Percentiles rank a stretch among this genome's conserved stretches.
Conservation (phyloP, 2,888 invertebrate species). For the Cylindroiulus punctatus region DNA sequence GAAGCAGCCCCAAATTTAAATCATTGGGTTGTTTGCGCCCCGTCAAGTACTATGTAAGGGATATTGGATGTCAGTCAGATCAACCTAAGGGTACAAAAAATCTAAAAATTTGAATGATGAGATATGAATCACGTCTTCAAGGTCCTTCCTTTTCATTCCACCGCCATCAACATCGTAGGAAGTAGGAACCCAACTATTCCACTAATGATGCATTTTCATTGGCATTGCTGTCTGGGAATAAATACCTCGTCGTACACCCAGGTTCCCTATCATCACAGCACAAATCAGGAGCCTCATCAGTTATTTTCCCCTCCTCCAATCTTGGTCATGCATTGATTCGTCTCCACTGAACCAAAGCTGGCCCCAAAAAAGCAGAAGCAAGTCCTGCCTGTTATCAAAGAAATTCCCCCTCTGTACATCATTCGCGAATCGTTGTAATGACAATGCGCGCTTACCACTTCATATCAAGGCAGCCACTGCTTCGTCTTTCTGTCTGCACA, state of each 20-base stretch:
- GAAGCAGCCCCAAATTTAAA: too few relatives aligned
- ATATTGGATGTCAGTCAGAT: background rate
- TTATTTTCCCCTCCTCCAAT: constrained; percentile 25
- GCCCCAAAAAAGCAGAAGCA: background rate
- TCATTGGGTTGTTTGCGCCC: too few relatives aligned
- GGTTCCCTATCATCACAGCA: constrained; percentile 10
- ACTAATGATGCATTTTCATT: constrained; percentile 36
- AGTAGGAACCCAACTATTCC: background rate
- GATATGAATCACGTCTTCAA: background rate
- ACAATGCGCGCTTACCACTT: background rate
- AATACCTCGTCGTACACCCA: background rate
- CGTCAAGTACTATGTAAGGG: too few relatives aligned
- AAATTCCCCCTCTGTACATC: background rate
- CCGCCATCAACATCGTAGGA: background rate
- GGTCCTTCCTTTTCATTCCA: background rate
- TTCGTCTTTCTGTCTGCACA: background rate
- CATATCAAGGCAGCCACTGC: background rate
- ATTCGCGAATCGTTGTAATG: background rate
- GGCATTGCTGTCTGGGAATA: background rate
- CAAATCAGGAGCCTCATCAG: constrained; percentile 35
- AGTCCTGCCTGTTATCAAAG: background rate
- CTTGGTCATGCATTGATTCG: background rate
- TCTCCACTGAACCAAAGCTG: background rate
- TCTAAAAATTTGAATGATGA: background rate
- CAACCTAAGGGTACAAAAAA: background rate